Evolutionary conservation across 2,888 invertebrate species (phyloP).

Genomic region (Cheilosia vernalis): DNA sequence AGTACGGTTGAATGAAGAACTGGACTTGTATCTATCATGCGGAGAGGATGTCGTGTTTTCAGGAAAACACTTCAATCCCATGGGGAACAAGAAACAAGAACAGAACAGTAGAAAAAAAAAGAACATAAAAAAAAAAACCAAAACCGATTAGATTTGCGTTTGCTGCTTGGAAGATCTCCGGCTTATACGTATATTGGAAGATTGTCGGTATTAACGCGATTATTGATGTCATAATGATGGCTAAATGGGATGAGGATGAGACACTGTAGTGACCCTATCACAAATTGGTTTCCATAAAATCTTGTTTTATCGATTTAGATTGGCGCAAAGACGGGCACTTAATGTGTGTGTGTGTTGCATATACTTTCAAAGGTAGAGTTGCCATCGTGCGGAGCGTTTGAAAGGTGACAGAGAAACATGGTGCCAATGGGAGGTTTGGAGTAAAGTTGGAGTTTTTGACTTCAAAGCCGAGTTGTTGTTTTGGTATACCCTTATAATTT

Average conservation of each 20-base stretch:
- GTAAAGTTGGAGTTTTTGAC: too few species aligned
- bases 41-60: constrained; percentile 29
- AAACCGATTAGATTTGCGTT: constrained; percentile 11
- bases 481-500: too few species aligned
- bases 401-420: too few species aligned
- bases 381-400: background rate
- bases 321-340: constrained; percentile 43
- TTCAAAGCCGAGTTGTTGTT: too few species aligned
- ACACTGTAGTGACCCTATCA: constrained; percentile 49
- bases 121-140: background rate
- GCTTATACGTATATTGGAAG: constrained; percentile 15
- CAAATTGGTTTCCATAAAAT: constrained; percentile 66
- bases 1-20: constrained; percentile 35
- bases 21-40: constrained; percentile 49
- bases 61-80: constrained; percentile 18
- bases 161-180: constrained; percentile 29
- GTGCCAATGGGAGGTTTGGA: too few species aligned
- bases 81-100: constrained; percentile 13
- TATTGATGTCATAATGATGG: constrained; percentile 65
- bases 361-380: constrained; percentile 15
- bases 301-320: constrained; percentile 64
- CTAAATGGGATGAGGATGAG: constrained; percentile 58
- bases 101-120: background rate
- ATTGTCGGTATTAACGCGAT: constrained; percentile 53
- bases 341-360: constrained; percentile 1